Evolutionary conservation across 2,888 invertebrate species (phyloP), one percentile per base, ranked within the genome.

Genomic region (Papilio protenor): DNA sequence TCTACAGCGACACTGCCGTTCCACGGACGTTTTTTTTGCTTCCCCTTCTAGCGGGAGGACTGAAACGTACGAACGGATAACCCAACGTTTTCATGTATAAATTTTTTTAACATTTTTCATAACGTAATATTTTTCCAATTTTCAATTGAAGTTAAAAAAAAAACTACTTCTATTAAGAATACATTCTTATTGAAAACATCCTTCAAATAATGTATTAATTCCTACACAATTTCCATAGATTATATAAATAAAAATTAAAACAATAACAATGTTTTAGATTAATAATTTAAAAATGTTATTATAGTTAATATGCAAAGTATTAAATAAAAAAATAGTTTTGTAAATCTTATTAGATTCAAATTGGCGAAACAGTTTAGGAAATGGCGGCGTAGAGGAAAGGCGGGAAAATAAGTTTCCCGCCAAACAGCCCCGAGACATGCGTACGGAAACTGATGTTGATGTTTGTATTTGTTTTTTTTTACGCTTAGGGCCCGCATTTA

Each of bases 401-500:
- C 94, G 94, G 94, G 93, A 93, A 93, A 94, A 90, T 90, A 89
- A 90, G 88, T 93, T 94, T 93, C 93, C 93, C 93, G 93, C 93
- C 91, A 86, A 89, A 86, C 86, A 88, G 86, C 83, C 80, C 83
- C 86, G 90, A 90, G 92, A 92, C 91, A 89, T 88, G 92, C 93
- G 93, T 93, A 90, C 90, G 84, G 88, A 90, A 90, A 88, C 89
- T 87, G 86, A 87, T 90, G 92, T 92, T 91, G 91, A 91, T 90
- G 84, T 87, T 82, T 82, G 81, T 82, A 83, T 86, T 89, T 88
- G 88, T 86, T 82, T 81, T 84, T 81, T 82, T 83, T 83, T 81
- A 72, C 74, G 75, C 76, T 79, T 55, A 73, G 75, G 76, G 78
- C 77, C 77, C 72, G 33, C 70, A 75, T 75, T 78, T 78, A 73